Evolutionary conservation across 1,140 invertebrate species (phyloP).

Genomic region (Drosophila persimilis): DNA sequence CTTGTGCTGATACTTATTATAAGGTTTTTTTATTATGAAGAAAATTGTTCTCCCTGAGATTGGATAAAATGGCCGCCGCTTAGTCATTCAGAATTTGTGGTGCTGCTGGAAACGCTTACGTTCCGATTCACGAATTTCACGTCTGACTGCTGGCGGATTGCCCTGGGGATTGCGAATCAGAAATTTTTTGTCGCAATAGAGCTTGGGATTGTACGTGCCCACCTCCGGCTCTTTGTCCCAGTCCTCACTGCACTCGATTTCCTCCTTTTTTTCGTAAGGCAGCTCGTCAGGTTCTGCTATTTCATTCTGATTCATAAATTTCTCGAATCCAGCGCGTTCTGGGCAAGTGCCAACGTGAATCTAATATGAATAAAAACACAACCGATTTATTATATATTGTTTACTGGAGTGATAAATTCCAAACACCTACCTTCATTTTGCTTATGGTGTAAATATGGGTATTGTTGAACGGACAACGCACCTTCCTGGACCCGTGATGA

Average conservation of each 20-base stretch:
- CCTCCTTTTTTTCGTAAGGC: neutral
- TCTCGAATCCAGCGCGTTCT: neutral
- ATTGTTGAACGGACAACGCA: constrained; percentile 42
- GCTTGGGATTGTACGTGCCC: constrained; percentile 35
- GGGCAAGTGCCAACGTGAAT: constrained; percentile 18
- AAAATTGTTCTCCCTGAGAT: neutral
- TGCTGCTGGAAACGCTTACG: constrained; percentile 16
- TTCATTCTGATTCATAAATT: constrained; percentile 13
- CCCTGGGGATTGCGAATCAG: constrained; percentile 32
- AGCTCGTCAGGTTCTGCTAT: neutral
- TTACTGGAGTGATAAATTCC: neutral
- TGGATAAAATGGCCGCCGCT: too few relatives aligned
- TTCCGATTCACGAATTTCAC: constrained; percentile 29
- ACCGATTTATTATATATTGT: neutral
- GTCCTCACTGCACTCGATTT: constrained; percentile 21
- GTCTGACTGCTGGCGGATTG: neutral
- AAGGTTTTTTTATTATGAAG: too few relatives aligned
- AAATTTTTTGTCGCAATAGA: constrained; percentile 7
- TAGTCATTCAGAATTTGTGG: neutral
- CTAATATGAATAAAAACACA: neutral
- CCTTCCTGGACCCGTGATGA: constrained; percentile 13
- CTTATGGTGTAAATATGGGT: constrained; percentile 15
- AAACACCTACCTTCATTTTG: constrained; percentile 30
- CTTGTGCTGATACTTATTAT: neutral
- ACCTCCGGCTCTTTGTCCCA: constrained; percentile 51